Evolutionary conservation across 1,140 invertebrate species (phyloP), one percentile per base, ranked within the genome.

Genomic region (Drosophila nasuta): DNA sequence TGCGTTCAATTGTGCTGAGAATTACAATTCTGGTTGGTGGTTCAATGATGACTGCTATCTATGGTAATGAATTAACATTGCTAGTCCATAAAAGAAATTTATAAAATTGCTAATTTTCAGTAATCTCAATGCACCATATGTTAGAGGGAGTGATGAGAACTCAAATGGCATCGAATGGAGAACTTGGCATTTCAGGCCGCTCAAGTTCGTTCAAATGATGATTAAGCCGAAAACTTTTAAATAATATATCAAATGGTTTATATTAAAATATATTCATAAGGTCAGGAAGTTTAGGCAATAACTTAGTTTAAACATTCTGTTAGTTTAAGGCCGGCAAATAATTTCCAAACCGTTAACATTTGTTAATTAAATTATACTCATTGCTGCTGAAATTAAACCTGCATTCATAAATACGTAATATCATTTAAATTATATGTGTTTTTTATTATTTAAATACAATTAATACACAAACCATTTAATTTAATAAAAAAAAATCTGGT

Each of bases 201-300:
- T 71, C 5, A 71, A 64, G 20, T 56, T 56, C 25, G 68, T 71
- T 7, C 68, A 71, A 57, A 71, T 71, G 68, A 64, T 71, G 59
- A 71, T 71, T 10, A 71, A 59, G n/a, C 68, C 68, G 13, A 48
- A 35, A 28, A n/a, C 43, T 13, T 54, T 54, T 7, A 30, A 57
- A 41, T 57, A 57, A 41, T 2, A 13, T 11, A 30, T 28, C 1
- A 35, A 1, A 30, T n/a, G 6, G 5, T 33, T 5, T 33, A 33
- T 7, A 7, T 2, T 33, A 33, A 33, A 33, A 33, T 33, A 33
- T 33, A 33, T 33, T 33, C 1, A 6, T 5, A 33, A 33, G 2
- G 30, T 6, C 30, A 6, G 7, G 30, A 33, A 4, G 20, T 25
- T 25, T 25, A 25, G 0, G 3, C 20, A 25, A 25, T 3, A 25